A percentile compares a stretch with the other conserved stretches of the same genome.
phyloP scores from a whole-genome alignment of 2,797 vertebrate species.

The Numenius phaeopus region DNA sequence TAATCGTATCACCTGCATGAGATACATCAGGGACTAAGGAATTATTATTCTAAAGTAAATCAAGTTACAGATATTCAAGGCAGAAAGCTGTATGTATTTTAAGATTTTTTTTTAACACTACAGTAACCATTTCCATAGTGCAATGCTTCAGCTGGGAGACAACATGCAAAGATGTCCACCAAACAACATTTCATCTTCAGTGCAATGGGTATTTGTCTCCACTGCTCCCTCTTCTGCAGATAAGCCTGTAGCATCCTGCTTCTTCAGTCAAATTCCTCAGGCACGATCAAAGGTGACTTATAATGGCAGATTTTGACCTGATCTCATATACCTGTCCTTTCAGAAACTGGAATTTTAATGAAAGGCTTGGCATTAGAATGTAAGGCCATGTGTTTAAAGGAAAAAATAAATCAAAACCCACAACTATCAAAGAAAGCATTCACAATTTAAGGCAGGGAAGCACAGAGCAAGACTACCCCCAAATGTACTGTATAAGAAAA shows the following conservation, averaged over 20 bases:
- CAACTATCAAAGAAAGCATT: neutral
- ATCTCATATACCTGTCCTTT: neutral
- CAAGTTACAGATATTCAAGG: neutral
- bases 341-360: neutral
- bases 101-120: neutral
- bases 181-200: neutral
- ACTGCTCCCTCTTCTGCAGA: neutral
- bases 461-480: constrained; percentile 56
- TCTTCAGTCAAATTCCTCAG: neutral
- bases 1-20: neutral
- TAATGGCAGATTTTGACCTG: neutral
- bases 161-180: neutral
- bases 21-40: neutral
- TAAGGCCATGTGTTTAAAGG: neutral
- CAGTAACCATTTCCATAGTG: neutral
- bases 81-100: neutral
- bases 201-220: neutral
- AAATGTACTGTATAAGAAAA: constrained; percentile 48
- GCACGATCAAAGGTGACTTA: neutral
- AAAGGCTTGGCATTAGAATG: neutral
- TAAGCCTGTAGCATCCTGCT: neutral
- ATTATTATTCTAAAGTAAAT: neutral
- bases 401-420: constrained; percentile 7
- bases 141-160: neutral
- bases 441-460: neutral